Conservation (phyloP, 2,797 vertebrate species). For the Platyrinchus mystaceus region DNA sequence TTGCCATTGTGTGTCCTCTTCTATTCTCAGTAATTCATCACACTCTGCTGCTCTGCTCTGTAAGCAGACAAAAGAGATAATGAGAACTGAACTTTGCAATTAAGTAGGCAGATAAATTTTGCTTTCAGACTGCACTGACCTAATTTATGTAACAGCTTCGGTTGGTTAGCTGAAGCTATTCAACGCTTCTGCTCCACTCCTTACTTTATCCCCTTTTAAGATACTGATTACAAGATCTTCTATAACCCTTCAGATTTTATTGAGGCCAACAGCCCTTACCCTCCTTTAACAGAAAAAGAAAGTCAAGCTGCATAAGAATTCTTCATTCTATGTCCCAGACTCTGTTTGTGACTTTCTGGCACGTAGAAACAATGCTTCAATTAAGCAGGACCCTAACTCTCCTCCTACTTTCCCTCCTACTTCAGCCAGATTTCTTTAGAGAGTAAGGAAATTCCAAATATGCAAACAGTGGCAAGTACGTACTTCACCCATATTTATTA, state of each 20-base stretch:
- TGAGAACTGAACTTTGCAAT: slow-evolving; percentile 7
- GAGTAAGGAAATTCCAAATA: slow-evolving; percentile 16
- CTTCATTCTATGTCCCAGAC: background rate
- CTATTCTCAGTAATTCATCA: slow-evolving; percentile 91
- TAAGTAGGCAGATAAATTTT: background rate
- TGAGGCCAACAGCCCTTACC: slow-evolving; percentile 18
- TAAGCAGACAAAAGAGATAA: background rate
- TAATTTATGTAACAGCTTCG: background rate
- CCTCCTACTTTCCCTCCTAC: background rate
- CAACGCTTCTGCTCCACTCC: background rate
- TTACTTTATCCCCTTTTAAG: background rate
- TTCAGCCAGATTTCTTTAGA: background rate
- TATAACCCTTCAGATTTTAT: slow-evolving; percentile 17
- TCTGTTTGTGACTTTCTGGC: background rate
- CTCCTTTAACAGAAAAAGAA: background rate
- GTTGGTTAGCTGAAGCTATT: background rate
- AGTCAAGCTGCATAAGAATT: slow-evolving; percentile 9
- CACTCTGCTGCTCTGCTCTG: slow-evolving; percentile 84
- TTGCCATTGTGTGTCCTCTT: slow-evolving; percentile 87
- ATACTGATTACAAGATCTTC: background rate
- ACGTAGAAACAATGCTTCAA: background rate
- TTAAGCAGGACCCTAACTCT: background rate
- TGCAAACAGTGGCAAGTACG: background rate
- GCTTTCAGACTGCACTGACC: background rate
- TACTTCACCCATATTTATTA: background rate